Evolutionary conservation across 1,140 invertebrate species (phyloP), one percentile per base, ranked within the genome.

Genomic region (Cydia fagiglandana): DNA sequence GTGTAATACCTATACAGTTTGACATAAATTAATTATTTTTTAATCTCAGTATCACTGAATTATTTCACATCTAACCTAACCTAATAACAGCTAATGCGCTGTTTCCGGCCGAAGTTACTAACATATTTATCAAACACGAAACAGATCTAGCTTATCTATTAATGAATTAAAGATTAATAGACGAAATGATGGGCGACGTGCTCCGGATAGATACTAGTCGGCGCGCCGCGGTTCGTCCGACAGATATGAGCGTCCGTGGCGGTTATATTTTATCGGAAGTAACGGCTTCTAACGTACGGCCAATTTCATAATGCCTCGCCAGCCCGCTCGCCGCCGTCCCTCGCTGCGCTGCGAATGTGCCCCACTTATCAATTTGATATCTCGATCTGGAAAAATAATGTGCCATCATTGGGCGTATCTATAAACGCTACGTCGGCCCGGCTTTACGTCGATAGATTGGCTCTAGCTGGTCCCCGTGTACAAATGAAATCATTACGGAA

Each of bases 301-400:
- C 90, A 93, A 93, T 92, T 91, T 92, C 89, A 93, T 93, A 93
- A 93, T 91, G 90, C 91, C 83, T 85, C 87, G 90, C 80, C 79
- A 28, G 74, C 75, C 41, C 76, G 76, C 73, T 41, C 86, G 87
- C 84, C 88, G 66, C 66, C 66, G 66, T 70, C 66, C 66, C 66
- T 66, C 64, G 56, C 64, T 41, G 30, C 84, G 86, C 85, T 77
- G 81, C 85, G 86, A 88, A 91, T 89, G 91, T 90, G 84, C 83
- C 87, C 88, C 90, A 92, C 91, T 91, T 91, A 92, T 92, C 90
- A 92, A 92, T 91, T 91, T 91, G 91, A 91, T 92, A 91, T 92
- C 89, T 88, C 85, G 83, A 88, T 88, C 87, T 83, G 83, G 84
- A 84, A 86, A 91, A 87, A 92, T 92, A 91, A 91, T 91, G 84